Base-by-base conservation (phyloP, 2,888 invertebrate genomes). In the Phaonia tiefii region DNA sequence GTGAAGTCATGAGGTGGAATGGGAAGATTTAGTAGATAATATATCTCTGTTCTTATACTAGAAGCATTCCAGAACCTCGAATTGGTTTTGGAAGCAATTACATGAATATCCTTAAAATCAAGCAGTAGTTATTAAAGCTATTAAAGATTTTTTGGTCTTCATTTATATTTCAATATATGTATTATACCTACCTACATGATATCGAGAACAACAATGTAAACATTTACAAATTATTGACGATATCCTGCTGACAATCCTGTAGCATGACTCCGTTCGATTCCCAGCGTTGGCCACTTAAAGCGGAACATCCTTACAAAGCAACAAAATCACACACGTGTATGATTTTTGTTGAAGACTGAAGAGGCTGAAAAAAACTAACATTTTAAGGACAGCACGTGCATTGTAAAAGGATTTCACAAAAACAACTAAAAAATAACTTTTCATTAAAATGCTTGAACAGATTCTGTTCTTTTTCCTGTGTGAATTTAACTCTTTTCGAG, bases 381-480 rank as follows among this genome's bases (percentile, higher is more conserved):
- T 31, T 51, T 75, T 69, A 75, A 76, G 58, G 69, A 65, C 58
- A 80, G 70, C 78, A 81, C 81, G 81, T 78, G 78, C 75, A 13
- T 13, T 10, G 5, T 42, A 3, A 42, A 69, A 75, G 15, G 70
- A 51, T 70, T 76, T 76, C 66, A 49, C 8, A 20, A 31, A 31
- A 31, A 71, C 37, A 66, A 42, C 25, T 10, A 60, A 54, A 74
- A 71, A 54, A 17, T 42, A 37, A 17, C n/a, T 22, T 63, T 37
- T 63, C 42, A 63, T 60, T 67, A 74, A 67, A 71, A 31, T 37
- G 54, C 31, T 31, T 75, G 15, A 15, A 44, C 54, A 44, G 37
- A 11, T 7, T 5, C 31, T 5, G 2, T 37, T 75, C 74, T 69
- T 31, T 63, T 83, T 83, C 79, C 81, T 83, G 84, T 83, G 84